A percentile compares a stretch with the other conserved stretches of the same genome.
phyloP scores from a whole-genome alignment of 2,888 invertebrate species.

The Diploptera punctata region DNA sequence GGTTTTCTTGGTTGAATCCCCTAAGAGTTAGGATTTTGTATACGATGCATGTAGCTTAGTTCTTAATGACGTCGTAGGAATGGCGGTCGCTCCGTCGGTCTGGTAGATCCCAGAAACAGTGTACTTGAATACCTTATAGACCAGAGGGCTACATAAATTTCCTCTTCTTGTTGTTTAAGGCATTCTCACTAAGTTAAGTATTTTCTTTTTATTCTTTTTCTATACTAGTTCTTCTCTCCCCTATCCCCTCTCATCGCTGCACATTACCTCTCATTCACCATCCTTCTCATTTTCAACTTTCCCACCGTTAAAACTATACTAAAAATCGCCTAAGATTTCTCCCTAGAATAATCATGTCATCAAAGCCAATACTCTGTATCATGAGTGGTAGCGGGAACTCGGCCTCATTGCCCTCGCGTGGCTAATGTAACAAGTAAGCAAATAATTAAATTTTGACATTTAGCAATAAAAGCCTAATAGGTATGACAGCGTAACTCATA shows the following conservation, averaged over 20 bases:
- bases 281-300: conserved; percentile 21
- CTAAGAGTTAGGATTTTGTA: background rate
- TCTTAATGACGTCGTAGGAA: conserved; percentile 29
- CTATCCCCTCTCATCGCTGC: background rate
- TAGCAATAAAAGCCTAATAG: too few species aligned
- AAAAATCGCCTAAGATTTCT: too few species aligned
- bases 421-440: too few species aligned
- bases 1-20: background rate
- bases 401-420: too few species aligned
- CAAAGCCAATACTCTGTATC: too few species aligned
- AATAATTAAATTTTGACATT: too few species aligned
- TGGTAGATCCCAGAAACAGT: conserved; percentile 22
- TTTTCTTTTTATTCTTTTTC: background rate
- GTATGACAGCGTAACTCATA: too few species aligned
- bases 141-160: conserved; percentile 27
- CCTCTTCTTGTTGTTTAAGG: background rate
- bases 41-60: conserved; percentile 12
- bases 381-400: too few species aligned
- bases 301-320: conserved; percentile 13
- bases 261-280: too few species aligned
- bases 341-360: too few species aligned
- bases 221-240: background rate
- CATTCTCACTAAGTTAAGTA: conserved; percentile 23
- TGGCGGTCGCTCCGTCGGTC: conserved; percentile 16
- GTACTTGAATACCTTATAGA: conserved; percentile 27